Evolutionary conservation across 2,797 vertebrate species (phyloP), one percentile per base, ranked within the genome.

Genomic region (Bufotes viridis): DNA sequence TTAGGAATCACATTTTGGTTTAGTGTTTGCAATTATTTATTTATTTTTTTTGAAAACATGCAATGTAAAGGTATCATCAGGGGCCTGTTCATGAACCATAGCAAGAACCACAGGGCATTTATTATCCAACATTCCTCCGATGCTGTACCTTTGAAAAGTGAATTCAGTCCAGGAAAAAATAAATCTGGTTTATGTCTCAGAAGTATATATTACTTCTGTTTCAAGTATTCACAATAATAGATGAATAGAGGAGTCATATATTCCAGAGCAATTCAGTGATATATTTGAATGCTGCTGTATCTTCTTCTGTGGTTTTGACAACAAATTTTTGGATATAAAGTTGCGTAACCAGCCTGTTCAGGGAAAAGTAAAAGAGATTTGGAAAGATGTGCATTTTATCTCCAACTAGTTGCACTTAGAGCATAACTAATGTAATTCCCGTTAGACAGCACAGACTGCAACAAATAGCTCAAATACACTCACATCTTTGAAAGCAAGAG

Each of bases 311-410:
- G 49, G 8, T 74, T 49, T 49, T 61, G 3, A 60, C 3, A 42
- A 74, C 60, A 29, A 1, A 74, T 13, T 84, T 11, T 74, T 9
- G 18, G 14, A 58, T 57, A 60, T 29, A 22, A 74, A 14, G 26
- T 69, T 29, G 67, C 26, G 20, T 57, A 15, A 20, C 53, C 81
- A 51, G 61, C 67, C 34, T 57, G 42, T 55, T 82, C 65, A 82
- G 15, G 15, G 63, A 20, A 51, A 82, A 55, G 24, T 82, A 13
- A 2, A 29, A 26, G 22, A 57, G 49, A 34, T 74, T 81, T 65
- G 10, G 42, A 15, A 24, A 76, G 80, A 67, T n/a, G 67, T 82
- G 81, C 81, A 24, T 82, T 69, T 53, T 34, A 70, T 82, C 63
- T 57, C 15, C n/a, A 75, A 76, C 61, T 57, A 76, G 58, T 11